Percentiles rank a stretch among this genome's conserved stretches.
Evolutionary conservation across 1,140 invertebrate species (phyloP).

Genomic region (Cotesia glomerata): DNA sequence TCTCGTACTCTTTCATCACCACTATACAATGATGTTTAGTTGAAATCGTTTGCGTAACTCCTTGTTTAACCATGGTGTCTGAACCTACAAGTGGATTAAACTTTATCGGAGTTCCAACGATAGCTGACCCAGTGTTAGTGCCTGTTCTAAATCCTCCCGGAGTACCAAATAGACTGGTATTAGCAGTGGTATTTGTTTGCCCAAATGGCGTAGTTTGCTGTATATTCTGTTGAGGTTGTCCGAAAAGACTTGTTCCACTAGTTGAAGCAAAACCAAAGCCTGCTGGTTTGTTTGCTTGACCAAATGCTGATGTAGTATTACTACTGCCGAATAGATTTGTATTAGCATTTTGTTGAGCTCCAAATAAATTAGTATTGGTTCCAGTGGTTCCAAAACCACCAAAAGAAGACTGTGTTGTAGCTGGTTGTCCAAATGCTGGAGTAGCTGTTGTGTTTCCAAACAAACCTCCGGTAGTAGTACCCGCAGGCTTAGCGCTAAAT

Average conservation of each 20-base stretch:
- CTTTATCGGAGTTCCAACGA: conserved; percentile 78
- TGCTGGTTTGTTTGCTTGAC: conserved; percentile 67
- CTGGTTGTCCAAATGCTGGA: conserved; percentile 62
- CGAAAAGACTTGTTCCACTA: conserved; percentile 65
- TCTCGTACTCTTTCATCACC: conserved; percentile 97
- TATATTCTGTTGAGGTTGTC: conserved; percentile 59
- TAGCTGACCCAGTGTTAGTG: conserved; percentile 53
- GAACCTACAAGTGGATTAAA: conserved; percentile 86
- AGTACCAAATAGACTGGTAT: conserved; percentile 68
- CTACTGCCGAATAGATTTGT: conserved; percentile 59
- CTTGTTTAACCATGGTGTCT: conserved; percentile 91
- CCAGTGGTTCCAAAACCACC: conserved; percentile 56
- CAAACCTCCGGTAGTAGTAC: conserved; percentile 60
- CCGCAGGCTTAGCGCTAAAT: conserved; percentile 68
- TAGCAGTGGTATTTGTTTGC: conserved; percentile 63
- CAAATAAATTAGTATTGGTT: conserved; percentile 56
- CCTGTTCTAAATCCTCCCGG: conserved; percentile 64
- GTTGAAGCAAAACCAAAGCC: conserved; percentile 66
- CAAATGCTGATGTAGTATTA: conserved; percentile 66
- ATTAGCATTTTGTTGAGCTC: conserved; percentile 56
- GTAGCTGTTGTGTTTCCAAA: conserved; percentile 54
- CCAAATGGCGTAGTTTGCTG: conserved; percentile 69
- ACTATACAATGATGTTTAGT: conserved; percentile 95
- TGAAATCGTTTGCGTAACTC: conserved; percentile 79
- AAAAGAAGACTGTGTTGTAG: conserved; percentile 58